Evolutionary conservation across 1,140 invertebrate genomes (phyloP), one percentile per base, ranked within the genome.

Genomic region (Carcinoscorpius rotundicauda): DNA sequence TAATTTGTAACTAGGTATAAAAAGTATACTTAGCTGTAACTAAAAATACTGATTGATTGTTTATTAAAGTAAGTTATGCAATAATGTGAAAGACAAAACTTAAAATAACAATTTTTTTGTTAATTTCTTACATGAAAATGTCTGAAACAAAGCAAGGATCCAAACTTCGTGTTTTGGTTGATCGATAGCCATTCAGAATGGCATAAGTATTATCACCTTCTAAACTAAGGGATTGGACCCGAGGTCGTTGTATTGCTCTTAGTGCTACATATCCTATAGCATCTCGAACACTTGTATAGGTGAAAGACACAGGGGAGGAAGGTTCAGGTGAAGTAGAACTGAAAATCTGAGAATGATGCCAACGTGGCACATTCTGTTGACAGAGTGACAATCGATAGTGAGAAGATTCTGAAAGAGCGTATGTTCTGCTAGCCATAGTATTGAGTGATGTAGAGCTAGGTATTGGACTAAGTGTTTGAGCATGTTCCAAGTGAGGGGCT

Each of bases 201-300:
- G 60, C 51, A n/a, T 48, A 56, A 51, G 64, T 51, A 52, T 52
- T 49, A 10, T 62, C 49, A 60, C 64, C 60, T n/a, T 63, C 62
- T 51, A 69, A 63, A 51, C 58, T 55, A 11, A 70, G 51, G 66
- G 70, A 71, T 72, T 77, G 69, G 66, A 72, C 29, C 71, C 86
- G 79, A 72, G 83, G 79, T n/a, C 83, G 80, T 66, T 87, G 84
- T 49, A 92, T 77, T 55, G 82, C 84, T 71, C 87, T 81, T 58
- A 93, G 76, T 29, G 86, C 87, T n/a, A 85, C 86, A 74, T 91
- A 92, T 51, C 90, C 91, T 55, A 87, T 79, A 67, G 88, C 74
- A 72, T 79, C 78, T 52, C 75, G 60, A 29, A 73, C 67, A 58
- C 73, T 75, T 5, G 78, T 77, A 68, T 66, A 58, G 29, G 58